Evolutionary conservation across 2,888 invertebrate genomes (phyloP), one percentile per base, ranked within the genome.

Genomic region (Drosophila austrosaltans): DNA sequence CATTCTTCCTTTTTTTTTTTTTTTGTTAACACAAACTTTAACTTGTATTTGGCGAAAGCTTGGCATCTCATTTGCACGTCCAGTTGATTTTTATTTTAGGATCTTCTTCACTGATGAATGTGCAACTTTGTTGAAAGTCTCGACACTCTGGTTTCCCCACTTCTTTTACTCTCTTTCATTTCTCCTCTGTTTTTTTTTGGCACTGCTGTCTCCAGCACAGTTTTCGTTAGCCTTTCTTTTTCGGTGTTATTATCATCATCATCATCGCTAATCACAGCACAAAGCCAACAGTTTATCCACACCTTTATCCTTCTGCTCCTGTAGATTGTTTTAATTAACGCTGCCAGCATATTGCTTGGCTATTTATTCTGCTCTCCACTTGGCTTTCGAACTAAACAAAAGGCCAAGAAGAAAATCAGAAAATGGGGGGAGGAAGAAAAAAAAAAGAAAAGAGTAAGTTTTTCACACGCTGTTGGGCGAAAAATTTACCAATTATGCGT

Each of bases 401-500:
- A 25, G 48, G 22, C 22, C 16, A 16, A 48, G 25, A 48, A 12
- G 25, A 48, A 48, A 48, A 48, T 48, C 48, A 25, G 48, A 48
- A 48, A 48, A 48, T 48, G 12, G 4, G 8, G 8, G 44, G 12
- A 42, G 44, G 44, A 42, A 42, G 12, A 4, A 10, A 25, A 48
- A 22, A 48, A 53, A 59, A 70, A 48, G 7, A 22, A 48, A 8
- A n/a, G 42, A n/a, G 25, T 25, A 59, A 59, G 59, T 70, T 69
- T 78, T 74, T 63, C 63, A 25, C 57, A 62, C 60, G 57, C 68
- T 32, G 65, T 65, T 62, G 67, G 57, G 59, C 69, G 72, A 76
- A 78, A 75, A 82, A 75, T 75, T 82, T 56, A 79, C 73, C 87
- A 85, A 87, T 85, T 85, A 87, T 84, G 82, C 79, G 82, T 76